Percentiles rank a stretch among this genome's conserved stretches.
Evolutionary conservation across 2,888 invertebrate genomes (phyloP).

Genomic region (Ormia ochracea): DNA sequence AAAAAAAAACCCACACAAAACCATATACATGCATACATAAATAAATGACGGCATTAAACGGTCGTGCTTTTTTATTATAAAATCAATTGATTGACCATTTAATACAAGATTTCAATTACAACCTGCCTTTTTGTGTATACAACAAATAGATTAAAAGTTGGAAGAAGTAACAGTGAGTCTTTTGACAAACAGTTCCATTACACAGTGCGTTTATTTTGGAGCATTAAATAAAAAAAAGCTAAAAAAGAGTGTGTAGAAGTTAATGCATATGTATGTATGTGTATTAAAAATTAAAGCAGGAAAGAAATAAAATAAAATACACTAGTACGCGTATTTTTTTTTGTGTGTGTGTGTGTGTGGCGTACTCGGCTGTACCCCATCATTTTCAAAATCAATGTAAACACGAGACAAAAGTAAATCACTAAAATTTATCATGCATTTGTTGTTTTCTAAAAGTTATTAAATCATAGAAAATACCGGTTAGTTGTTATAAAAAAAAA

Average conservation of each 20-base stretch:
- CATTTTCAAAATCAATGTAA: slow-evolving; percentile 46
- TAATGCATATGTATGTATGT: slow-evolving; percentile 15
- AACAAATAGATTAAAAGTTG: not conserved
- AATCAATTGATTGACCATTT: slow-evolving; percentile 28
- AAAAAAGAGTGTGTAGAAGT: too few species aligned
- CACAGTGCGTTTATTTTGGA: slow-evolving; percentile 1
- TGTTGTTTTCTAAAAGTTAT: slow-evolving; percentile 7
- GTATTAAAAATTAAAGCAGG: slow-evolving; percentile 26
- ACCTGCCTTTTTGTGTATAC: slow-evolving; percentile 12
- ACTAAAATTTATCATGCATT: slow-evolving; percentile 9
- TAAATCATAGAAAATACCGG: slow-evolving; percentile 34
- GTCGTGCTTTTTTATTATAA: slow-evolving; percentile 3
- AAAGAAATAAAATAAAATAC: slow-evolving; percentile 6
- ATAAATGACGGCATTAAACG: slow-evolving; percentile 29
- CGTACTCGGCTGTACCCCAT: slow-evolving; percentile 46
- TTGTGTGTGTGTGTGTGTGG: slow-evolving; percentile 1
- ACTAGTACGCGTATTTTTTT: not conserved
- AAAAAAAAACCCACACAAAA: slow-evolving; percentile 48
- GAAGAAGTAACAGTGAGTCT: not conserved
- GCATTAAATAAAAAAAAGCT: not conserved
- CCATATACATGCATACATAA: too few species aligned
- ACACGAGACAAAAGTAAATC: slow-evolving; percentile 36
- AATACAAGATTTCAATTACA: slow-evolving; percentile 25
- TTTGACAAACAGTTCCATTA: too few species aligned
- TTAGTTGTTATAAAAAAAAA: slow-evolving; percentile 7